Evolutionary conservation across 2,888 invertebrate species (phyloP).

Genomic region (Eristalis pertinax): DNA sequence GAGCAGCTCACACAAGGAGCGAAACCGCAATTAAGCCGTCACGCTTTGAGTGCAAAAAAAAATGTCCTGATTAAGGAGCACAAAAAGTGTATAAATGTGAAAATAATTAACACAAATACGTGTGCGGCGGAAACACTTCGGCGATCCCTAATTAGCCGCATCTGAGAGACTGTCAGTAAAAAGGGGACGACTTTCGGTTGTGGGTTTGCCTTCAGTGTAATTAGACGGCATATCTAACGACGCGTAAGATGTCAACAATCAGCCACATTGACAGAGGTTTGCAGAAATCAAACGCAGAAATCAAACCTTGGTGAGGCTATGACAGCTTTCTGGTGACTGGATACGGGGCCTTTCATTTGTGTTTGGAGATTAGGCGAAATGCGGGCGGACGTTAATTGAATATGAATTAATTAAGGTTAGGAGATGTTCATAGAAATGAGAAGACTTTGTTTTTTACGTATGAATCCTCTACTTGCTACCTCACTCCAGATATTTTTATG

Average conservation of each 20-base stretch:
- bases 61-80: neutral
- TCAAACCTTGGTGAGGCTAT: neutral
- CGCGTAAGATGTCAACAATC: constrained; percentile 54
- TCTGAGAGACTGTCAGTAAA: constrained; percentile 19
- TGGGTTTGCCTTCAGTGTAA: constrained; percentile 38
- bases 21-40: neutral
- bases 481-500: too few relatives aligned
- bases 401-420: neutral
- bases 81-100: neutral
- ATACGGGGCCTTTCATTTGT: neutral
- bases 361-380: neutral
- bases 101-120: neutral
- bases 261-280: neutral
- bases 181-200: constrained; percentile 25
- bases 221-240: constrained; percentile 42
- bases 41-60: neutral
- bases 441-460: too few relatives aligned
- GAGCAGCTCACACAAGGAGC: neutral
- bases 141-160: constrained; percentile 55
- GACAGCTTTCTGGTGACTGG: neutral
- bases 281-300: neutral
- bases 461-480: too few relatives aligned
- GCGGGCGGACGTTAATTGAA: neutral
- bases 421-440: neutral
- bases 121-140: constrained; percentile 13